phyloP scores from a whole-genome alignment of 2,797 vertebrate species.

The Meriones psammophilus region DNA sequence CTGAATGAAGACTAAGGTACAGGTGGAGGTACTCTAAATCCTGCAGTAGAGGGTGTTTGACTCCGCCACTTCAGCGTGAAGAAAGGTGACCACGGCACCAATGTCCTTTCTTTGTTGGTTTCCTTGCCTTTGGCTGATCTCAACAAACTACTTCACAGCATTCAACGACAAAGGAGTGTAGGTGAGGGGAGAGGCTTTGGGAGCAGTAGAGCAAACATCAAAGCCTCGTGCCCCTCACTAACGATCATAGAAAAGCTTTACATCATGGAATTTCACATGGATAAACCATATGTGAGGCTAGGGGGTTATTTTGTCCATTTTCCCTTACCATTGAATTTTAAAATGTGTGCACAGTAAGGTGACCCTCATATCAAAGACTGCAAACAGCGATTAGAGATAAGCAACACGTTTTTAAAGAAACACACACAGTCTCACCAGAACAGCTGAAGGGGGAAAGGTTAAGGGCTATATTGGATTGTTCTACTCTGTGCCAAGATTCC shows the following conservation, averaged over 20 bases:
- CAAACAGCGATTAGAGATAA: conserved; percentile 67
- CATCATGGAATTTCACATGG: neutral
- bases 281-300: conserved; percentile 26
- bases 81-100: neutral
- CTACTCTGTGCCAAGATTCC: conserved; percentile 78
- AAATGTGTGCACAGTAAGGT: conserved; percentile 71
- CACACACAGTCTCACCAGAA: conserved; percentile 54
- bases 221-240: neutral
- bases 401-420: conserved; percentile 78
- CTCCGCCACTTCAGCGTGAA: neutral
- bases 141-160: conserved; percentile 21
- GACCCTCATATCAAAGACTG: conserved; percentile 72
- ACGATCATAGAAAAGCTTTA: conserved; percentile 45
- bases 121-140: conserved; percentile 18
- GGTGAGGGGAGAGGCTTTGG: neutral
- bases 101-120: neutral
- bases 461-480: conserved; percentile 69
- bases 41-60: neutral
- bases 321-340: conserved; percentile 38
- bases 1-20: neutral
- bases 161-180: neutral
- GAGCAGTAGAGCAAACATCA: neutral
- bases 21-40: neutral
- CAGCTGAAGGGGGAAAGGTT: conserved; percentile 74
- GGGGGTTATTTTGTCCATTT: conserved; percentile 43